These are phyloP conservation scores for Morinoia aosen DNA, from an alignment of 2,888 invertebrate species.

Conservation along the genomic window DNA sequence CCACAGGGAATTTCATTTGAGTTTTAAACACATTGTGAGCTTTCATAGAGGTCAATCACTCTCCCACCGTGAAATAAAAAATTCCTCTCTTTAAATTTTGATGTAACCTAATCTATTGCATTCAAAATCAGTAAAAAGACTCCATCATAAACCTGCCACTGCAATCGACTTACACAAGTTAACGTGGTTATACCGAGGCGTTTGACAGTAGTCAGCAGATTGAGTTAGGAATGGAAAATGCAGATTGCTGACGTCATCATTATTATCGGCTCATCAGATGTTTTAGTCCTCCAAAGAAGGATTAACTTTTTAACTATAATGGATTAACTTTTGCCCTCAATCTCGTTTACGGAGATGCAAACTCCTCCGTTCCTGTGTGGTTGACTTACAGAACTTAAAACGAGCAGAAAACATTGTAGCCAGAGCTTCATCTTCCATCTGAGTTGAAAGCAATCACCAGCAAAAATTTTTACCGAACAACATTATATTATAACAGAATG, in stretches of 20 bases:
- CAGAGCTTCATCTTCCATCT: not conserved
- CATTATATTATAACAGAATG: too few species aligned
- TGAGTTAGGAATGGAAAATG: not conserved
- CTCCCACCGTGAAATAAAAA: too few species aligned
- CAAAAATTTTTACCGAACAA: too few species aligned
- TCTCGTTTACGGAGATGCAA: not conserved
- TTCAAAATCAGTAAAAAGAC: too few species aligned
- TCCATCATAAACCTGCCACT: too few species aligned
- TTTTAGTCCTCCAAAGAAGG: not conserved
- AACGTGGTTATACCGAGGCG: not conserved
- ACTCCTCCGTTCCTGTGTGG: not conserved
- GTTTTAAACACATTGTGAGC: too few species aligned
- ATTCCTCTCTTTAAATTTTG: too few species aligned
- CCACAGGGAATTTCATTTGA: too few species aligned
- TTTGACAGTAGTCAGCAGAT: not conserved
- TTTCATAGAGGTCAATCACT: too few species aligned
- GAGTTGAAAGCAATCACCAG: too few species aligned
- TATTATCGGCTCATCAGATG: conserved; percentile 4
- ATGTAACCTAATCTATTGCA: too few species aligned
- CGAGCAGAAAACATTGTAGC: not conserved
- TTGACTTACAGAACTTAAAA: not conserved
- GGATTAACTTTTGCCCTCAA: not conserved
- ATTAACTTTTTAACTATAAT: conserved; percentile 2
- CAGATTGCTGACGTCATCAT: not conserved
- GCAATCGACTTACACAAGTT: too few species aligned